A percentile compares a stretch with the other conserved stretches of the same genome.
Conservation (phyloP, 2,113 vertebrate genomes). For the Pelvicachromis taeniatus region DNA sequence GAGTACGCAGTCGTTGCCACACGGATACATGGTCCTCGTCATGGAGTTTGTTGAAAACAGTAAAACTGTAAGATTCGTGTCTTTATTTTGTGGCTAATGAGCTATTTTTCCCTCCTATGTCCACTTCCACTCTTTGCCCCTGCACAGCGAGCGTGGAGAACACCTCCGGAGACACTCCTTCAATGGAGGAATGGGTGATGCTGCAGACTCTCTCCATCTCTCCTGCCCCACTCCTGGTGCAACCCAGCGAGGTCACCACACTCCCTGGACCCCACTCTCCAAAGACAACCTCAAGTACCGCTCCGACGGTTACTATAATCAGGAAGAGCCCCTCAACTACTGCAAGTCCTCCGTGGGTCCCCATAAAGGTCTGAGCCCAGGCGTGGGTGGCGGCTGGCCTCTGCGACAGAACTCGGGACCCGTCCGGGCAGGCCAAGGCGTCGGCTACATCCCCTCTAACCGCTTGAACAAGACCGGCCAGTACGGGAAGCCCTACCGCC, state of each 20-base stretch:
- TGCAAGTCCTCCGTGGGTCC: conserved; percentile 66
- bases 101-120: neutral
- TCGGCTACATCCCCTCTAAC: conserved; percentile 57
- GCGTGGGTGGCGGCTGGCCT: conserved; percentile 65
- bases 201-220: conserved; percentile 66
- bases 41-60: neutral
- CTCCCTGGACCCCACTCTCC: conserved; percentile 76
- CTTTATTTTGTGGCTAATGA: neutral
- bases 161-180: conserved; percentile 60
- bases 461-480: conserved; percentile 69
- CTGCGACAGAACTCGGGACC: conserved; percentile 61
- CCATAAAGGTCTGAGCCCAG: conserved; percentile 67
- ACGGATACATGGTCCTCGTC: neutral
- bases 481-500: conserved; percentile 73
- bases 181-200: conserved; percentile 65
- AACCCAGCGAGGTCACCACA: conserved; percentile 69
- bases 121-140: neutral
- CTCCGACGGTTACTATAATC: conserved; percentile 64
- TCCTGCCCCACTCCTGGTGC: conserved; percentile 65
- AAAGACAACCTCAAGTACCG: conserved; percentile 75
- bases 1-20: neutral
- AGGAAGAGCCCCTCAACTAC: conserved; percentile 71
- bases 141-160: conserved; percentile 62
- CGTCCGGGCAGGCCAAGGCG: conserved; percentile 50
- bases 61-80: neutral